Percentiles rank a stretch among this genome's conserved stretches.
phyloP scores from a whole-genome alignment of 2,113 vertebrate species.

The Malurus cyaneus region DNA sequence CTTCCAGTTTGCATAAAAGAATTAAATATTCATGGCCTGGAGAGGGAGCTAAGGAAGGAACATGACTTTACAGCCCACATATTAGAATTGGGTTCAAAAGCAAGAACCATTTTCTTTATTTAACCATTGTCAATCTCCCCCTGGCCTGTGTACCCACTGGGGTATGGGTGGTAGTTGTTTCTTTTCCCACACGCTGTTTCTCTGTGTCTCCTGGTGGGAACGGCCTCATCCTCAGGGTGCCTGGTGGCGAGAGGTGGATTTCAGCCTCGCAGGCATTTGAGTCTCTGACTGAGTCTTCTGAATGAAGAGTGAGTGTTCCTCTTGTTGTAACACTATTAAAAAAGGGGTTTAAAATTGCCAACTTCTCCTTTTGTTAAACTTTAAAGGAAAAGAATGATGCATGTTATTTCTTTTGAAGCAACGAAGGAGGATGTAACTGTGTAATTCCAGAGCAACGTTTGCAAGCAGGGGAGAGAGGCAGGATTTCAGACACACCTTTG shows the following conservation, averaged over 20 bases:
- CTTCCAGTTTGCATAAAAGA: slow-evolving; percentile 57
- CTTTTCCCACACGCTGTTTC: neutral
- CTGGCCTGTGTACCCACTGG: neutral
- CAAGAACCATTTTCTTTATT: neutral
- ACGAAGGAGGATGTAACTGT: neutral
- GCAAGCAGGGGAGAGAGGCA: neutral
- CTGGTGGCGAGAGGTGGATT: neutral
- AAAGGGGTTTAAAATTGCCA: neutral
- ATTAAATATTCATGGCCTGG: slow-evolving; percentile 58
- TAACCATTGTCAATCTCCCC: neutral
- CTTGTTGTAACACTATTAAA: neutral
- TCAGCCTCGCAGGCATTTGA: neutral
- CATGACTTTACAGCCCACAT: neutral
- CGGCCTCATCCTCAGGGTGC: neutral
- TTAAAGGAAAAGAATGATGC: neutral
- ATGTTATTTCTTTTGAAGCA: neutral
- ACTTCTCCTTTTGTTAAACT: neutral
- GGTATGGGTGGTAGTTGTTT: neutral
- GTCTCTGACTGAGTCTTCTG: neutral
- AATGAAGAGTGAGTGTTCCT: neutral
- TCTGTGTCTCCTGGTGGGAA: neutral
- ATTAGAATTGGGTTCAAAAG: neutral
- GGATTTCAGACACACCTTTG: slow-evolving; percentile 1
- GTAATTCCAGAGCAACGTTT: neutral
- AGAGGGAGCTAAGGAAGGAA: slow-evolving; percentile 16